Evolutionary conservation across 2,113 vertebrate genomes (phyloP).

Genomic region (Tachysurus vachellii): DNA sequence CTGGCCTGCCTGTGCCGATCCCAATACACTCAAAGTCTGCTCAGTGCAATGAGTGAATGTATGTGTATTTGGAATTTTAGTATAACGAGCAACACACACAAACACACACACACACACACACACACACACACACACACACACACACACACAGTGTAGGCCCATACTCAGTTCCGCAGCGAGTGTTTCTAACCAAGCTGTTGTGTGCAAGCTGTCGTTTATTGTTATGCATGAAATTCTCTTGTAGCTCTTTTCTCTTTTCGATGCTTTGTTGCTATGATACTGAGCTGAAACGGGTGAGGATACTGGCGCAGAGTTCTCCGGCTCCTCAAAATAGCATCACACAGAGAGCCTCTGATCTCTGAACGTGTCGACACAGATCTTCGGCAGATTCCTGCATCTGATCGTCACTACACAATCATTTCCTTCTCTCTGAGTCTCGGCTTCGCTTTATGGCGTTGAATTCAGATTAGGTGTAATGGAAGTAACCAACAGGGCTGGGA

Average conservation of each 20-base stretch:
- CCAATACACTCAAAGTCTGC: background rate
- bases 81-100: background rate
- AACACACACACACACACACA: background rate
- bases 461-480: background rate
- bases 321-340: slow-evolving; percentile 32
- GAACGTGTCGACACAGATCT: slow-evolving; percentile 30
- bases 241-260: slow-evolving; percentile 19
- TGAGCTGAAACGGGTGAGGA: slow-evolving; percentile 1
- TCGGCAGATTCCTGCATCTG: slow-evolving; percentile 7
- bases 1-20: too few species aligned
- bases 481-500: background rate
- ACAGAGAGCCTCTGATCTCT: slow-evolving; percentile 25
- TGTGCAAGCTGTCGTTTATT: slow-evolving; percentile 11
- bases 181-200: background rate
- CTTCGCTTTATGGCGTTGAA: background rate
- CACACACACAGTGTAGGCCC: background rate
- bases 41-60: background rate
- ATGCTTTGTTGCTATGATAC: slow-evolving; percentile 41
- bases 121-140: slow-evolving; percentile 17
- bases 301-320: slow-evolving; percentile 20
- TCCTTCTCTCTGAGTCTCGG: background rate
- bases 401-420: background rate
- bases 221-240: slow-evolving; percentile 21
- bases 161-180: background rate
- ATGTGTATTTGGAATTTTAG: background rate